Conservation (phyloP, 2,888 invertebrate genomes). For the Andrena camellia region DNA sequence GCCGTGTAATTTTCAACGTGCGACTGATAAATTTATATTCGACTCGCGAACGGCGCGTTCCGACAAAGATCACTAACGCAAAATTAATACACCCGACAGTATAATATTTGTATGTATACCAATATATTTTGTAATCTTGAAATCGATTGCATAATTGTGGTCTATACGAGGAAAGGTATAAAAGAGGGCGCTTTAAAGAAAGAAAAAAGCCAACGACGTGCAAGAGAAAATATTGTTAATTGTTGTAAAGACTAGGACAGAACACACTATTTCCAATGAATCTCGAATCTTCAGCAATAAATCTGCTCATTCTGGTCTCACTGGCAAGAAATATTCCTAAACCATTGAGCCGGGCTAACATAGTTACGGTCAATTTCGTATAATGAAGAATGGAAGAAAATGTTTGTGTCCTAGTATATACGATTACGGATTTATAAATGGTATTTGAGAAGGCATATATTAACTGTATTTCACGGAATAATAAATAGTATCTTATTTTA, state of each 20-base stretch:
- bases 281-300: slow-evolving; percentile 71
- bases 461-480: slow-evolving; percentile 81
- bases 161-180: slow-evolving; percentile 9
- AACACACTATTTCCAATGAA: slow-evolving; percentile 59
- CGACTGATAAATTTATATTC: slow-evolving; percentile 46
- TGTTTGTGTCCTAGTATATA: slow-evolving; percentile 70
- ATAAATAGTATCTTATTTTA: slow-evolving; percentile 82
- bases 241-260: slow-evolving; percentile 61
- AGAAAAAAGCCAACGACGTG: not conserved
- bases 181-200: slow-evolving; percentile 11
- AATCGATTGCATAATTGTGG: slow-evolving; percentile 35
- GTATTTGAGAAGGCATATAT: slow-evolving; percentile 76
- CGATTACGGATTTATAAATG: slow-evolving; percentile 74
- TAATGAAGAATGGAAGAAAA: slow-evolving; percentile 41
- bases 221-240: slow-evolving; percentile 37
- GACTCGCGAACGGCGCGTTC: slow-evolving; percentile 14
- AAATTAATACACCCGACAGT: slow-evolving; percentile 32
- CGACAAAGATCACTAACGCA: slow-evolving; percentile 15
- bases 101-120: slow-evolving; percentile 50
- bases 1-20: slow-evolving; percentile 33
- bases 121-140: slow-evolving; percentile 57
- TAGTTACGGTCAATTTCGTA: slow-evolving; percentile 20
- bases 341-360: slow-evolving; percentile 17
- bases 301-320: slow-evolving; percentile 66
- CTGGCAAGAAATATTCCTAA: slow-evolving; percentile 19